Conservation (phyloP, 2,113 vertebrate species). For the Anhinga anhinga region DNA sequence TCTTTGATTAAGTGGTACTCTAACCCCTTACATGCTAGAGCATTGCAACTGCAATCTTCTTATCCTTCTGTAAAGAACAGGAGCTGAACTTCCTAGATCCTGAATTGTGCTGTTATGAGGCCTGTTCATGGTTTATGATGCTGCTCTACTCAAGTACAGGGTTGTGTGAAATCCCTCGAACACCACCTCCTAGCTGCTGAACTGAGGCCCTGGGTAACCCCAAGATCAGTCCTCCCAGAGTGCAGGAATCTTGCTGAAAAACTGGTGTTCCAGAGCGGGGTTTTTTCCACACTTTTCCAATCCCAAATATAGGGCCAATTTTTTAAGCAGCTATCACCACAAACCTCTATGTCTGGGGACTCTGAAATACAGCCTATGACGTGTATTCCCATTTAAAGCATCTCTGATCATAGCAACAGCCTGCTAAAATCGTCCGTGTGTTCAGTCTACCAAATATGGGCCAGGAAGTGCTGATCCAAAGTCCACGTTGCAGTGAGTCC, state of each 20-base stretch:
- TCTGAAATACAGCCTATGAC: neutral
- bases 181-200: neutral
- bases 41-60: neutral
- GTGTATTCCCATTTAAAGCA: neutral
- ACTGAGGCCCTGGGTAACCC: neutral
- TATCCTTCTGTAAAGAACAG: neutral
- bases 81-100: neutral
- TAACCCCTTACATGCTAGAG: neutral
- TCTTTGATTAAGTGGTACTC: neutral
- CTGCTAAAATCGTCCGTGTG: rapidly evolving
- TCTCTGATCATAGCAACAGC: neutral
- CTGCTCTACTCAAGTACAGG: neutral
- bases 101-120: neutral
- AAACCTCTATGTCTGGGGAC: neutral
- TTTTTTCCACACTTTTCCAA: neutral
- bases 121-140: neutral
- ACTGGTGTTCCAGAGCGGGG: neutral
- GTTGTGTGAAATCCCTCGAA: neutral
- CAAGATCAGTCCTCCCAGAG: neutral
- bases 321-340: neutral
- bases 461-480: neutral
- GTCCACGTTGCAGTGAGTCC: rapidly evolving
- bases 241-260: neutral
- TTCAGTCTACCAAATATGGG: neutral
- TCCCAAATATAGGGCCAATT: neutral